Conservation (phyloP, 2,888 invertebrate species). For the Nudaria mundana region DNA sequence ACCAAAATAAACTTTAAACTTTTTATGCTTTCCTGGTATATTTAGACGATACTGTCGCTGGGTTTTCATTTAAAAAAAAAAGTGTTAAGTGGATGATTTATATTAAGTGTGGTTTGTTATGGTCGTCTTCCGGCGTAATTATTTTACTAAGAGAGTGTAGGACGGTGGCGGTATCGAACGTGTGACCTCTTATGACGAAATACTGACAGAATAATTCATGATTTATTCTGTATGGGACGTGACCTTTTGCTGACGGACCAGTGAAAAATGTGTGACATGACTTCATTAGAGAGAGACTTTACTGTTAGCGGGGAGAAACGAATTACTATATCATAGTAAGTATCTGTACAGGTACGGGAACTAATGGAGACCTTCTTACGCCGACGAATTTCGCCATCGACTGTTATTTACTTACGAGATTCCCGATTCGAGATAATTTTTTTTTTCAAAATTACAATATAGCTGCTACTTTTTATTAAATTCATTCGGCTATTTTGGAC, state of each 20-base stretch:
- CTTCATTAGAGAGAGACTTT: constrained; percentile 17
- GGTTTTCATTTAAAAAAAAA: constrained; percentile 57
- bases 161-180: constrained; percentile 39
- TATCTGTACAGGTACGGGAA: too few relatives aligned
- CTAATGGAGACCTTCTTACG: too few relatives aligned
- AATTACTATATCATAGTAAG: too few relatives aligned
- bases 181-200: constrained; percentile 44
- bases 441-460: too few relatives aligned
- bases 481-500: too few relatives aligned
- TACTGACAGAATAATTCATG: constrained; percentile 58
- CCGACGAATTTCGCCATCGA: too few relatives aligned
- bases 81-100: constrained; percentile 81
- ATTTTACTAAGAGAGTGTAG: constrained; percentile 52
- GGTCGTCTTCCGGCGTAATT: constrained; percentile 72
- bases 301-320: too few relatives aligned
- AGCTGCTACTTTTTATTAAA: too few relatives aligned
- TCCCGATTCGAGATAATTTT: too few relatives aligned
- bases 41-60: constrained; percentile 72
- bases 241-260: constrained; percentile 43
- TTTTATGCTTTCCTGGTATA: constrained; percentile 73
- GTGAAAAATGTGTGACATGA: constrained; percentile 22
- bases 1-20: constrained; percentile 72
- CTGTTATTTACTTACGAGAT: too few relatives aligned
- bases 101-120: constrained; percentile 69
- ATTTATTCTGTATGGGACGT: constrained; percentile 32